Base-by-base conservation (phyloP, 37 sponge, comb jelly and placozoan species). In the Cladorhizidae sp. region DNA sequence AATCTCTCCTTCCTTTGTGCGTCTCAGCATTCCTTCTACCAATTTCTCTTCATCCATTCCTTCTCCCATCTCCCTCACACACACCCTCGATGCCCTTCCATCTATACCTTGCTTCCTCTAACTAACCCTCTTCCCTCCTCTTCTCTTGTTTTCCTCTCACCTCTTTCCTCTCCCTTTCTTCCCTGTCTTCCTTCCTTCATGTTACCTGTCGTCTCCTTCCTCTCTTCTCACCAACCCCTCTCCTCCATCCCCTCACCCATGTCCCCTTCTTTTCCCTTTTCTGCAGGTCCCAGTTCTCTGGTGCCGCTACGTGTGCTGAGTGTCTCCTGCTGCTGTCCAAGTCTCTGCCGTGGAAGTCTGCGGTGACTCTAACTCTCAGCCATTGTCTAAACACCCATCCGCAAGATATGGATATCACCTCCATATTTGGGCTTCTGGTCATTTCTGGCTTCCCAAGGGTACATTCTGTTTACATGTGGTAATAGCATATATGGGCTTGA, bases 401-500 rank as follows among this genome's bases (percentile, higher is more conserved):
- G 56, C 78, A 88, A 80, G 79, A 88, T 50, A 83, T 84, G 82
- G 76, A 87, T 23, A 71, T 87, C 23, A 40, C 70, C 31, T 64
- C 70, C 36, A 82, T 94, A 1, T 94, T 94, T 51, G 78, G 82
- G 5, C 76, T 94, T 32, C 73, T 90, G 51, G 85, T 86, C 5
- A 40, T 81, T 14, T 91, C 88, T 1, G 95, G 95, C 0, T 94
- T 94, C 75, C 95, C 95, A 40, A 84, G 63, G 73, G 88, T 88
- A 40, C 8, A 40, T 20, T 25, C n/a, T n/a, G n/a, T n/a, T n/a
- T n/a, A n/a, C n/a, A n/a, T n/a, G n/a, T n/a, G n/a, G n/a, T n/a
- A n/a, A n/a, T n/a, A n/a, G n/a, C n/a, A n/a, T n/a, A n/a, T n/a
- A n/a, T n/a, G n/a, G n/a, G n/a, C n/a, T n/a, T n/a, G n/a, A n/a